Percentiles rank a stretch among this genome's conserved stretches.
These are phyloP conservation scores for Dastarcus helophoroides DNA, from an alignment of 2,888 invertebrate genomes.

Conservation along the genomic window DNA sequence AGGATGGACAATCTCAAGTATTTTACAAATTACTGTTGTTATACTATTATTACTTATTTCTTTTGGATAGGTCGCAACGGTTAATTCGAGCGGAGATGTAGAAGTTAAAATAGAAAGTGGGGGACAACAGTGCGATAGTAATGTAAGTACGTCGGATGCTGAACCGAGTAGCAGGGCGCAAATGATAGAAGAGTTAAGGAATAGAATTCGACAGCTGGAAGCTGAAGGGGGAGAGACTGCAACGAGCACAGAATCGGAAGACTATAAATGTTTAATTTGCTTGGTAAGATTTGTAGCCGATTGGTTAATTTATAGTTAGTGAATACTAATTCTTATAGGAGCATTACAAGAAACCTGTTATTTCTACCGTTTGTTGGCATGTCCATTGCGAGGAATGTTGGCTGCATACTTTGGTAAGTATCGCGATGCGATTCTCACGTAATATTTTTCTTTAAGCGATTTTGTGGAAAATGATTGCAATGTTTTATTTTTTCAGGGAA, in stretches of 20 bases:
- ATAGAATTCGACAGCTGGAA: conserved; percentile 45
- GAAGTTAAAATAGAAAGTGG: conserved; percentile 25
- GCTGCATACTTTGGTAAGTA: conserved; percentile 49
- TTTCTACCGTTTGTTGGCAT: conserved; percentile 59
- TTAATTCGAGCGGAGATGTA: conserved; percentile 36
- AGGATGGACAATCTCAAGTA: conserved; percentile 30
- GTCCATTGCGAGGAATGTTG: conserved; percentile 61
- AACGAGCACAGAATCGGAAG: conserved; percentile 37
- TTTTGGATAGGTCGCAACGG: conserved; percentile 27
- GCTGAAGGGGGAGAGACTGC: conserved; percentile 33
- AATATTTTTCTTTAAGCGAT: too few species aligned
- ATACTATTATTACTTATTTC: neutral
- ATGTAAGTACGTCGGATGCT: conserved; percentile 38
- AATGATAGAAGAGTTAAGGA: conserved; percentile 46
- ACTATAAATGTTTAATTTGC: conserved; percentile 63
- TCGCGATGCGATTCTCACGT: too few species aligned
- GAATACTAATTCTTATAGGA: conserved; percentile 38
- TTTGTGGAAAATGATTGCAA: too few species aligned
- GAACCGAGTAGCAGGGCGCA: conserved; percentile 38
- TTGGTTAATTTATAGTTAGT: neutral
- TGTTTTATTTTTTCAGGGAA: conserved; percentile 47
- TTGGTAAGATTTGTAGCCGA: conserved; percentile 43
- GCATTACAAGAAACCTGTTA: conserved; percentile 51
- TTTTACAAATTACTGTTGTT: too few species aligned
- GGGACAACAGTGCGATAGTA: conserved; percentile 37